Evolutionary conservation across 2,113 vertebrate species (phyloP).

Genomic region (Oreotrochilus melanogaster): DNA sequence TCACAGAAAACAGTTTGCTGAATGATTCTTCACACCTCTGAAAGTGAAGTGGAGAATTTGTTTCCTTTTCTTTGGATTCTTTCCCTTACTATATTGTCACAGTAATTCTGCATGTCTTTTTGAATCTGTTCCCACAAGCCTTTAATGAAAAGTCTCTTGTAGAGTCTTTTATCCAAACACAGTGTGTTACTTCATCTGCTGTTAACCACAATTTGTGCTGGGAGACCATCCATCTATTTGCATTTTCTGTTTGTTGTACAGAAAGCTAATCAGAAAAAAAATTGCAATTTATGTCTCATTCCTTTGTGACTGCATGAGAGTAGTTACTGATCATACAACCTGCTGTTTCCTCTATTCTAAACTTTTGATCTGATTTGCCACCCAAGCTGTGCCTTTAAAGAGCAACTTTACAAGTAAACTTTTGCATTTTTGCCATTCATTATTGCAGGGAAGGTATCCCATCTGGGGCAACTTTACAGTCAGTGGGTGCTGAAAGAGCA

Average conservation of each 20-base stretch:
- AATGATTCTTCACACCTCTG: not conserved
- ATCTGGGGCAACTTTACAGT: not conserved
- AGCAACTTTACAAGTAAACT: not conserved
- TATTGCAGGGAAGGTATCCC: not conserved
- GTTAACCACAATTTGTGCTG: not conserved
- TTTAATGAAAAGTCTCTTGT: not conserved
- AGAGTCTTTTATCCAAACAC: not conserved
- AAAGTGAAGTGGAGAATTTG: not conserved
- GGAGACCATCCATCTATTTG: not conserved
- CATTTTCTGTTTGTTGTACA: not conserved
- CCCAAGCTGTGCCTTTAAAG: not conserved
- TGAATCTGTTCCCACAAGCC: not conserved
- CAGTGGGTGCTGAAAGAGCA: fast-evolving
- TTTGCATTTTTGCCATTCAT: not conserved
- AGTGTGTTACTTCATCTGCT: not conserved
- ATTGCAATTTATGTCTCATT: not conserved
- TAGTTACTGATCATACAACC: not conserved
- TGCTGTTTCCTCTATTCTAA: not conserved
- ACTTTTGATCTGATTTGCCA: not conserved
- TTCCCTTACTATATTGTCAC: not conserved
- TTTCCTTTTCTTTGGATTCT: not conserved
- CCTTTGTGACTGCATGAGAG: not conserved
- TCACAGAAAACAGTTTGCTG: not conserved
- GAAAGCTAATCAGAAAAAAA: not conserved
- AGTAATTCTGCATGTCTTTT: not conserved